phyloP scores from a whole-genome alignment of 2,888 invertebrate species.

The Drosophila quinaria region DNA sequence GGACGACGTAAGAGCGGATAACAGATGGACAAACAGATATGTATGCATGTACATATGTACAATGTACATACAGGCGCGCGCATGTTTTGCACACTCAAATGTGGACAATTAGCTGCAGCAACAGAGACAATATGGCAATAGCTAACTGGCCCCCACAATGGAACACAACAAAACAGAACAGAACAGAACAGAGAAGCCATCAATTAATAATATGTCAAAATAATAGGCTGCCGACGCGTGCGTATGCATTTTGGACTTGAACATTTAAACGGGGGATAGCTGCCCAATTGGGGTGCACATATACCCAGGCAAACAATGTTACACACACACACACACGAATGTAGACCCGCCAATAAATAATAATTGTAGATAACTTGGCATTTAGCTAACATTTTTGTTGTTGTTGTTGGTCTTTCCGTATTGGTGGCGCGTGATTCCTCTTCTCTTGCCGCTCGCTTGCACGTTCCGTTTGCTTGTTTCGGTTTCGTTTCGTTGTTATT shows the following conservation, averaged over 20 bases:
- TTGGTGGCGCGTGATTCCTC: conserved; percentile 73
- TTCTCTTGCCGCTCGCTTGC: conserved; percentile 22
- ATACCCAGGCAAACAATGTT: conserved; percentile 15
- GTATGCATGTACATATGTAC: background rate
- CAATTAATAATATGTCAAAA: conserved; percentile 57
- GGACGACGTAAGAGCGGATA: background rate
- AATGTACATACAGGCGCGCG: conserved; percentile 36
- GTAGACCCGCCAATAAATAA: conserved; percentile 69
- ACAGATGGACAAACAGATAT: conserved; percentile 9
- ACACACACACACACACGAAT: conserved; percentile 19
- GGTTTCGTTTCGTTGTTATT: conserved; percentile 10
- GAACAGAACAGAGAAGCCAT: conserved; percentile 25
- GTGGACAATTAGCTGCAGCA: conserved; percentile 51
- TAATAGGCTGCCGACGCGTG: conserved; percentile 52
- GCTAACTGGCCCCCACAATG: conserved; percentile 6
- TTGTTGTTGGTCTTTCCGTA: conserved; percentile 54
- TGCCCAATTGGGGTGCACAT: conserved; percentile 45
- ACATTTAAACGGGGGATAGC: conserved; percentile 3
- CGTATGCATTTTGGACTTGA: conserved; percentile 46
- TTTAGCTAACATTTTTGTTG: conserved; percentile 74
- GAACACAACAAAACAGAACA: background rate
- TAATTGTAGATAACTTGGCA: conserved; percentile 77
- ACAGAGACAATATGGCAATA: conserved; percentile 41
- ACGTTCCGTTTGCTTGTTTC: conserved; percentile 6
- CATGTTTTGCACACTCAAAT: conserved; percentile 31